Evolutionary conservation across 2,888 invertebrate genomes (phyloP), one percentile per base, ranked within the genome.

Genomic region (Synanthedon vespiformis): DNA sequence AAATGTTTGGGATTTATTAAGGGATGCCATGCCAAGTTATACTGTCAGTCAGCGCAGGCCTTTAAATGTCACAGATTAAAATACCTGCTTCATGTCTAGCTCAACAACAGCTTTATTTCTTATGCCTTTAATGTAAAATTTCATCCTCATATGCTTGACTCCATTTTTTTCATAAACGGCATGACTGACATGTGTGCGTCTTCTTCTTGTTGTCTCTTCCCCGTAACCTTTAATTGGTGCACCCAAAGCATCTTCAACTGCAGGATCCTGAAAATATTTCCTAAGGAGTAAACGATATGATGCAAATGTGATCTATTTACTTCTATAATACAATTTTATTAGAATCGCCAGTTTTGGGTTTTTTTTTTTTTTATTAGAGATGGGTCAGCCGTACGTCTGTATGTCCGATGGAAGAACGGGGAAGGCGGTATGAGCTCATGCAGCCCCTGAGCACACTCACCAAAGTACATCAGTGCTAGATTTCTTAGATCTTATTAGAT

Each of bases 201-300:
- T 88, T 47, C 97, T 92, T 60, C 97, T 88, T 16, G 94, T 89
- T 0, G 93, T 93, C 73, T 95, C 94, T 76, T 97, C 96, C 0
- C 97, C 97, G 77, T 91, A 95, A 1, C 94, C 95, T 75, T 93
- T 96, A 40, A 98, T 94, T 5, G 97, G 96, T 56, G 92, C 88
- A n/a, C 98, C 98, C 53, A 97, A 82, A n/a, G 92, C 90, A 79
- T 96, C 94, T 66, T 92, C 89, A 1, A 97, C 90, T 67, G 92
- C 89, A 4, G 91, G 86, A 80, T 96, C 93, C 82, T 90, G 52
- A 34, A 16, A 72, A 74, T 49, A 47, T 54, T 40, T 11, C 5
- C n/a, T 40, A 51, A 14, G 5, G 2, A 34, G 34, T 34, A 34
- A 34, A 34, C 2, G 10, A 34, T 34, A 34, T 34, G 22, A 5